A percentile compares a stretch with the other conserved stretches of the same genome.
phyloP scores from a whole-genome alignment of 2,797 vertebrate genomes.

The Okamejei kenojei region DNA sequence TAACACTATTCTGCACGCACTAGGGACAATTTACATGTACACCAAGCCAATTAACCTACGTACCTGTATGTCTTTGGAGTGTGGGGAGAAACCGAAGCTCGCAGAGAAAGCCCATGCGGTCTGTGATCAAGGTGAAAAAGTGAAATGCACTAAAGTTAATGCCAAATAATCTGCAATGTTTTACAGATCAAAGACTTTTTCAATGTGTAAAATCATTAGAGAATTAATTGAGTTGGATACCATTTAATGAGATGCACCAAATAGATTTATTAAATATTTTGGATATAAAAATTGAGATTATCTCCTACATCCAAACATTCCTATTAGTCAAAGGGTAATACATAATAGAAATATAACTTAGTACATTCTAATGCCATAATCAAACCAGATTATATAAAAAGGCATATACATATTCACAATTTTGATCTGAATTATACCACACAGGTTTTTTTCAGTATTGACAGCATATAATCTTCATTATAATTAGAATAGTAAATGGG shows the following conservation, averaged over 20 bases:
- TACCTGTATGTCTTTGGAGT: too few relatives aligned
- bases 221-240: neutral
- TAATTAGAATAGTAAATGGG: conserved; percentile 14
- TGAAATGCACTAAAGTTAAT: too few relatives aligned
- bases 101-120: too few relatives aligned
- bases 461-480: neutral
- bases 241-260: conserved; percentile 1
- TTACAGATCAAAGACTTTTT: neutral
- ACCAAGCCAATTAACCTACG: too few relatives aligned
- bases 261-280: neutral
- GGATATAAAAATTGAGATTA: neutral
- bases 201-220: neutral
- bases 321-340: conserved; percentile 13
- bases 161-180: neutral
- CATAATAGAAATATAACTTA: conserved; percentile 23
- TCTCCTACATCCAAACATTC: neutral
- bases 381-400: conserved; percentile 26
- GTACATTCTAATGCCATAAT: conserved; percentile 1
- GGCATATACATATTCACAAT: conserved; percentile 15
- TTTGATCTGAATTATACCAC: neutral
- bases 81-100: too few relatives aligned
- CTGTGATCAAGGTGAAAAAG: too few relatives aligned
- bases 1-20: too few relatives aligned
- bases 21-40: too few relatives aligned
- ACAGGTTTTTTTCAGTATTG: neutral